Evolutionary conservation across 1,140 invertebrate genomes (phyloP), one percentile per base, ranked within the genome.

Genomic region (Formica selysi): DNA sequence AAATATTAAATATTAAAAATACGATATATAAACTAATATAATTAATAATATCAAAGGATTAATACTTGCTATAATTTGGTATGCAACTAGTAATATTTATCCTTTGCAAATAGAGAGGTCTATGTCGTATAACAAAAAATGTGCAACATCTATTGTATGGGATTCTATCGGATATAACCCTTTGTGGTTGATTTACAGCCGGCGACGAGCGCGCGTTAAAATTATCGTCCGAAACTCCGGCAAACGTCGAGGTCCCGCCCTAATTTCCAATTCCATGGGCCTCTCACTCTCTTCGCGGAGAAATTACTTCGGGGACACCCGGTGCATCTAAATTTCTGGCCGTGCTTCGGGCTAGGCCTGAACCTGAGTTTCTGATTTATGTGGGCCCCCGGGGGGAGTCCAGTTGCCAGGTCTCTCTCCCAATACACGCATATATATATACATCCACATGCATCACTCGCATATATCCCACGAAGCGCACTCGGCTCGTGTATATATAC

Each of bases 351-450:
- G 84, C 83, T 86, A 76, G 73, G 74, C 81, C 73, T 85, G 85
- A 85, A 89, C 80, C 91, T 68, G 87, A 91, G 92, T 93, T 91
- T 92, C 81, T 92, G 93, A 93, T 93, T 93, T 93, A 93, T 92
- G 91, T 90, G 85, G 89, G 90, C 91, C 91, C 90, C 89, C 87
- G 84, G 92, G 90, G 90, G 88, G 90, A 92, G 92, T 92, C 89
- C 93, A 92, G 93, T 93, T 93, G 89, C 91, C 89, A 87, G 59
- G 84, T 59, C 71, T 73, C 59, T 59, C 71, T 73, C 59, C 57
- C 48, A 29, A 41, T n/a, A 86, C 38, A 7, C 59, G 67, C 22
- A 22, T 62, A 32, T 13, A 10, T 65, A 80, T 44, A 65, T 6
- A 78, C 36, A 0, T 41, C 32, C 44, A 76, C 13, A n/a, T 85